Percentiles rank a stretch among this genome's conserved stretches.
phyloP scores from a whole-genome alignment of 1,140 invertebrate species.

The Trialeurodes vaporariorum region DNA sequence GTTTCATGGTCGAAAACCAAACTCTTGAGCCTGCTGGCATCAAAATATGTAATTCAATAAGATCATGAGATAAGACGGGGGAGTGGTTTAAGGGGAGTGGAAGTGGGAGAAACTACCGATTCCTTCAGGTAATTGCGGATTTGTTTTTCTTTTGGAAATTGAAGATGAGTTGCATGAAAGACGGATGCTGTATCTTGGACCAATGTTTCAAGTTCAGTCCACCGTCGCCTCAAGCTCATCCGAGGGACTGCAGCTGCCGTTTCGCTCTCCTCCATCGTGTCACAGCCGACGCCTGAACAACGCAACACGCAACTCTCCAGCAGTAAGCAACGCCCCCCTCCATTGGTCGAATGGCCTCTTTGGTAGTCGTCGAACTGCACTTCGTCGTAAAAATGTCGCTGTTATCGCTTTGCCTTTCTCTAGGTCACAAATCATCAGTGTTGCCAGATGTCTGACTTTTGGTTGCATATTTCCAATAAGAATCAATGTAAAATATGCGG shows the following conservation, averaged over 20 bases:
- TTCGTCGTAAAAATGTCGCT: no score
- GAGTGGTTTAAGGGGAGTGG: conserved; percentile 4
- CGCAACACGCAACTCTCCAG: no score
- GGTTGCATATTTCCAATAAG: no score
- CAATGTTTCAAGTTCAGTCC: conserved; percentile 71
- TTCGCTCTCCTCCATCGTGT: conserved; percentile 73
- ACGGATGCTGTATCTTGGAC: conserved; percentile 69
- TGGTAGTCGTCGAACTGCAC: no score
- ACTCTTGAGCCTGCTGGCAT: background rate
- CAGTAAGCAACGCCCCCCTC: background rate
- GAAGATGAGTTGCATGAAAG: conserved; percentile 27
- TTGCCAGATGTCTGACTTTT: no score
- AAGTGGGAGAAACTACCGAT: background rate
- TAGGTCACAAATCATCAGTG: no score
- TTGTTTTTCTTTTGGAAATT: conserved; percentile 10
- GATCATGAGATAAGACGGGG: conserved; percentile 3
- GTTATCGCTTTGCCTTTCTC: no score
- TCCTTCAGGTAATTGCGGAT: background rate
- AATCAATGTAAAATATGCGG: no score
- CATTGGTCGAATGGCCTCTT: no score
- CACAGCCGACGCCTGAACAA: conserved; percentile 37
- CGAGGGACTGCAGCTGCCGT: conserved; percentile 72
- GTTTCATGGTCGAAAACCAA: background rate
- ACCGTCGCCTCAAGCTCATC: conserved; percentile 51
- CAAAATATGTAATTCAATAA: background rate